Conservation (phyloP, 2,888 invertebrate species). For the Ophonus ardosiacus region DNA sequence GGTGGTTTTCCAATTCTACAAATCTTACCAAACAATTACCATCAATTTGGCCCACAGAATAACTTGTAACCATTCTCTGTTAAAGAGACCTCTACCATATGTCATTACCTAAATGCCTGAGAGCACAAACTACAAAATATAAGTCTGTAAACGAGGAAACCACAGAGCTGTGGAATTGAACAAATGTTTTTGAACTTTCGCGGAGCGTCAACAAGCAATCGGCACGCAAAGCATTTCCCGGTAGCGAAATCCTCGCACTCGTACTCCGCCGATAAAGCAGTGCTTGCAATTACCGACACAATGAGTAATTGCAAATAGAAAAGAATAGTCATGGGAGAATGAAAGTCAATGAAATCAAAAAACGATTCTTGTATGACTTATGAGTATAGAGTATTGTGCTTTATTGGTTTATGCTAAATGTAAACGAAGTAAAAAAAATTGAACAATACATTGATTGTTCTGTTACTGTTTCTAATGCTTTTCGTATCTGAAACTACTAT, state of each 20-base stretch:
- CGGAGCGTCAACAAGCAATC: constrained; percentile 65
- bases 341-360: no score
- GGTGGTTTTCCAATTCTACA: neutral
- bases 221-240: constrained; percentile 67
- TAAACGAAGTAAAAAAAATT: neutral
- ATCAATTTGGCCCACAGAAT: neutral
- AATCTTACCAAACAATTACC: neutral
- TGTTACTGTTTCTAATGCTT: no score
- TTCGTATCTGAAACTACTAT: no score
- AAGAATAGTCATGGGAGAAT: no score
- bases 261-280: neutral
- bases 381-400: no score
- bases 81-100: neutral
- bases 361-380: no score
- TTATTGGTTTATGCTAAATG: neutral
- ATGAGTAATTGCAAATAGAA: neutral
- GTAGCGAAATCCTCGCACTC: constrained; percentile 54
- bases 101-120: neutral
- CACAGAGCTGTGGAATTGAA: neutral
- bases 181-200: neutral
- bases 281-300: neutral
- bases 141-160: neutral
- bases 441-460: no score
- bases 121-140: neutral
- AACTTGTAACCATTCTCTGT: neutral